Conservation (phyloP, 2,113 vertebrate genomes). For the Glareola pratincola region DNA sequence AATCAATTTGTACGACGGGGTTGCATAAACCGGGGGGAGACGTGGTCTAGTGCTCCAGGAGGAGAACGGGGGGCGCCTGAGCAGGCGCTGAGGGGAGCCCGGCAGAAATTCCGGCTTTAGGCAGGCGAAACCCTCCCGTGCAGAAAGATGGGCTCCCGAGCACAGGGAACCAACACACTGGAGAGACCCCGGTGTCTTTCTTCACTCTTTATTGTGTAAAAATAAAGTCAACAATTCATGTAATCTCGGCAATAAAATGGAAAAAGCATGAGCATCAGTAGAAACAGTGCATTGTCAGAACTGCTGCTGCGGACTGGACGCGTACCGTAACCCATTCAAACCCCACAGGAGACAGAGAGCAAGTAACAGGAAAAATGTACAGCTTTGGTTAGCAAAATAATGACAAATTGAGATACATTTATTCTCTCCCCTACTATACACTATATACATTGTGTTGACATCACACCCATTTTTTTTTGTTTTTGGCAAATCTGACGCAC, state of each 20-base stretch:
- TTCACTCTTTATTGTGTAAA: slow-evolving; percentile 86
- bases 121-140: not conserved
- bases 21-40: not conserved
- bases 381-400: slow-evolving; percentile 81
- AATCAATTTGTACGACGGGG: fast-evolving
- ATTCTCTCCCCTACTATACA: slow-evolving; percentile 68
- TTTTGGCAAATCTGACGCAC: slow-evolving; percentile 66
- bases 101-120: not conserved
- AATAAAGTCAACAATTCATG: slow-evolving; percentile 85
- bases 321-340: slow-evolving; percentile 43
- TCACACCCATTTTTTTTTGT: slow-evolving; percentile 18
- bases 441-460: slow-evolving; percentile 70
- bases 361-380: slow-evolving; percentile 68
- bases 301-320: slow-evolving; percentile 58
- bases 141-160: not conserved
- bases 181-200: slow-evolving; percentile 55
- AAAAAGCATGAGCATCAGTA: slow-evolving; percentile 75
- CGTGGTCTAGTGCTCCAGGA: fast-evolving
- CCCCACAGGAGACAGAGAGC: slow-evolving; percentile 68
- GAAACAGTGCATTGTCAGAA: slow-evolving; percentile 74
- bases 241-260: slow-evolving; percentile 77
- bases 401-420: slow-evolving; percentile 58
- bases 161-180: not conserved
- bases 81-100: not conserved
- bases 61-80: not conserved